These are phyloP conservation scores for Drosophila yakuba DNA, from an alignment of 1,140 invertebrate genomes.

Conservation along the genomic window DNA sequence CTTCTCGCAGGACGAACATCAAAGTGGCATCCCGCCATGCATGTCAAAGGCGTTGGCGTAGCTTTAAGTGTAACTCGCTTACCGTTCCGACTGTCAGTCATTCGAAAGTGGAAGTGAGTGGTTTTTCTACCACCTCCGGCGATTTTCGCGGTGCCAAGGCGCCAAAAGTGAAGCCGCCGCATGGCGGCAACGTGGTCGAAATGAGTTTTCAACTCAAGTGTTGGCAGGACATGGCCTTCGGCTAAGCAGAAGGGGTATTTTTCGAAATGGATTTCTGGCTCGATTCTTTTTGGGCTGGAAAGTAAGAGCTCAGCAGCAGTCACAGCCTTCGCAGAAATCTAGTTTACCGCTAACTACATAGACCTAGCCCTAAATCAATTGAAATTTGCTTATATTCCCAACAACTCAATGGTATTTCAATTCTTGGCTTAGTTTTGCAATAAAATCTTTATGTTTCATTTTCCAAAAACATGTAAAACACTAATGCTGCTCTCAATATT, in stretches of 20 bases:
- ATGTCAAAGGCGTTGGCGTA: slow-evolving; percentile 76
- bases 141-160: slow-evolving; percentile 33
- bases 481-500: no score
- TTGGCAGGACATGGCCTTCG: slow-evolving; percentile 41
- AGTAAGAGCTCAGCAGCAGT: not conserved
- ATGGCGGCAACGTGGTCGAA: slow-evolving; percentile 39
- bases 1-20: slow-evolving; percentile 51
- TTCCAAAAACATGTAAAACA: no score
- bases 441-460: not conserved
- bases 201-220: slow-evolving; percentile 63
- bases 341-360: not conserved
- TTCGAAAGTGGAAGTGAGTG: slow-evolving; percentile 12
- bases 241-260: slow-evolving; percentile 57
- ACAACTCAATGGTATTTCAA: not conserved
- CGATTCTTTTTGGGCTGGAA: slow-evolving; percentile 15
- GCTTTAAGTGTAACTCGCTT: slow-evolving; percentile 73
- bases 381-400: no score
- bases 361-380: no score
- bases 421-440: not conserved
- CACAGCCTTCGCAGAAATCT: not conserved
- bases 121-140: slow-evolving; percentile 29
- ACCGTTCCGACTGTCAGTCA: slow-evolving; percentile 46
- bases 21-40: slow-evolving; percentile 66
- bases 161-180: slow-evolving; percentile 48
- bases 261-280: slow-evolving; percentile 62